phyloP scores from a whole-genome alignment of 2,797 vertebrate genomes.

The Oreochromis mossambicus region DNA sequence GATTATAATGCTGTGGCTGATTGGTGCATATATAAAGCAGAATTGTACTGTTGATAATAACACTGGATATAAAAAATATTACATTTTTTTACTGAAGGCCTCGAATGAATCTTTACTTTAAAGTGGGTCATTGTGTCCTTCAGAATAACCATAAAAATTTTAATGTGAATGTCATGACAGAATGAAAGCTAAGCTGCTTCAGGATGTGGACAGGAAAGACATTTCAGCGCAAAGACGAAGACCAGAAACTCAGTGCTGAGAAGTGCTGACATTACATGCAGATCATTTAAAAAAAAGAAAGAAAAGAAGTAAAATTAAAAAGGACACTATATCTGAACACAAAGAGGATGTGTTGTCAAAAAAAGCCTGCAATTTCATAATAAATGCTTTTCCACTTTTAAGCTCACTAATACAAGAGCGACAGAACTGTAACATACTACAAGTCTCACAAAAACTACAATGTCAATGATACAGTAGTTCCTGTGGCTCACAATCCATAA shows the following conservation, averaged over 20 bases:
- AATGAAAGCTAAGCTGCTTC: background rate
- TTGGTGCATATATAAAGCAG: background rate
- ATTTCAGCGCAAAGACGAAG: background rate
- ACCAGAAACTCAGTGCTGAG: background rate
- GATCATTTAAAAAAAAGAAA: background rate
- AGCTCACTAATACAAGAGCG: background rate
- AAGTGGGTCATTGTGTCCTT: background rate
- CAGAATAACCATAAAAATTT: background rate
- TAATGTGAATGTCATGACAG: background rate
- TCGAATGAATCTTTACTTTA: too few species aligned
- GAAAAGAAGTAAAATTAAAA: background rate
- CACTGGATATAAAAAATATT: background rate
- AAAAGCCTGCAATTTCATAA: background rate
- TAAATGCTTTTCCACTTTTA: background rate
- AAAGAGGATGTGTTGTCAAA: background rate
- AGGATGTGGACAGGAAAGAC: background rate
- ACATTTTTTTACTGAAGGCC: accelerated
- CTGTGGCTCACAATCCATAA: background rate
- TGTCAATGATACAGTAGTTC: background rate
- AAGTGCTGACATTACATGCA: background rate
- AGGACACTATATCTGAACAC: background rate
- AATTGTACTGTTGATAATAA: background rate
- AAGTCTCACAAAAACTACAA: background rate
- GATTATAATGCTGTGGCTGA: background rate
- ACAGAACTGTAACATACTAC: background rate